These are phyloP conservation scores for Microhierax caerulescens DNA, from an alignment of 2,797 vertebrate species.

Conservation along the genomic window DNA sequence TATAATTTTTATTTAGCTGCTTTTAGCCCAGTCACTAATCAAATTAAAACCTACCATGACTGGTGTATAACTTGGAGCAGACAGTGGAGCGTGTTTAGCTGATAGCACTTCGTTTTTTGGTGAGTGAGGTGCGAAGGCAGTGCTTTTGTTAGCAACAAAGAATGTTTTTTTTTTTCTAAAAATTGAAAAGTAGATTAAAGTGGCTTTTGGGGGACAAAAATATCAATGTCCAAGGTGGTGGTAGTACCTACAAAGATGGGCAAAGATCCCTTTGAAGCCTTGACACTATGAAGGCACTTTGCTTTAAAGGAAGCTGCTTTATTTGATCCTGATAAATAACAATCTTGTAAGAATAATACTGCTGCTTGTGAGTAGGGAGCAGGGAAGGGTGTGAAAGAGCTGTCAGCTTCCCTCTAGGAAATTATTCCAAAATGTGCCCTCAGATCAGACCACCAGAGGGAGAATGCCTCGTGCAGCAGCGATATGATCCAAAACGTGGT, in stretches of 20 bases:
- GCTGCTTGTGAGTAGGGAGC: background rate
- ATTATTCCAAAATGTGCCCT: constrained; percentile 18
- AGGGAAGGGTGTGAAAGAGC: background rate
- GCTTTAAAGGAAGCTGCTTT: background rate
- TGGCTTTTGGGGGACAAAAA: background rate
- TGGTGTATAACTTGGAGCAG: background rate
- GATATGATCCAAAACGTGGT: background rate
- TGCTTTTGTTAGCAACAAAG: background rate
- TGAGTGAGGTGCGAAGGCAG: background rate
- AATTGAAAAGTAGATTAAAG: background rate
- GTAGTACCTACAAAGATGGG: background rate
- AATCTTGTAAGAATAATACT: background rate
- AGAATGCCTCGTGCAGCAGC: background rate
- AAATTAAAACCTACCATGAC: constrained; percentile 58
- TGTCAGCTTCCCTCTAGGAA: background rate
- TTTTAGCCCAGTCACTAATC: constrained; percentile 61
- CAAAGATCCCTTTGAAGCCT: background rate
- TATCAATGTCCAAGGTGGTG: background rate
- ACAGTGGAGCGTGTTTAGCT: background rate
- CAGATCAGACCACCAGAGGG: constrained; percentile 50
- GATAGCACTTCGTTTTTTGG: background rate
- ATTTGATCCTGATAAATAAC: background rate
- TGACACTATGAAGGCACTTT: fast-evolving
- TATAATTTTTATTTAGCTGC: constrained; percentile 60
- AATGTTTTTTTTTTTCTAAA: background rate